Percentiles rank a stretch among this genome's conserved stretches.
phyloP scores from a whole-genome alignment of 2,888 invertebrate species.

The Drosophila trichaetosa region DNA sequence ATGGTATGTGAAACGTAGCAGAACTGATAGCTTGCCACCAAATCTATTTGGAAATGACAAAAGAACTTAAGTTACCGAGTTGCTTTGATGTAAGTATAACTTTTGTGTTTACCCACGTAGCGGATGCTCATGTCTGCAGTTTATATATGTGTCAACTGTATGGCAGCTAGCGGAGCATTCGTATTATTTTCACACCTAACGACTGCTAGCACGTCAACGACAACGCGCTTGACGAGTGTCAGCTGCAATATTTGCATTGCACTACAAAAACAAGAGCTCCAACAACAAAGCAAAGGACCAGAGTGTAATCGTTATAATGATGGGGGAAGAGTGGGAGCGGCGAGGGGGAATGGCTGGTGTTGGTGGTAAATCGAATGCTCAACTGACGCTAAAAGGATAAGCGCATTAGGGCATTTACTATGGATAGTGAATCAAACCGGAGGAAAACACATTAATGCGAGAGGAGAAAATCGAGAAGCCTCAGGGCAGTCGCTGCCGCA shows the following conservation, averaged over 20 bases:
- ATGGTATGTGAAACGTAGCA: background rate
- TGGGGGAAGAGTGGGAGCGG: background rate
- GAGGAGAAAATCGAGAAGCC: conserved; percentile 46
- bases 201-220: conserved; percentile 35
- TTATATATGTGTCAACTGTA: conserved; percentile 43
- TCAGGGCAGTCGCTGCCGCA: conserved; percentile 38
- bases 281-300: conserved; percentile 5
- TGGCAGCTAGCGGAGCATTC: conserved; percentile 59
- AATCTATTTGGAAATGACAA: background rate
- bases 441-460: conserved; percentile 41
- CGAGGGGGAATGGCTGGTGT: background rate
- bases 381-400: conserved; percentile 75
- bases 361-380: conserved; percentile 52
- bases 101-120: conserved; percentile 33
- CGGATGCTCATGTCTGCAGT: conserved; percentile 9
- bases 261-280: conserved; percentile 52
- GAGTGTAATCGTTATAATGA: conserved; percentile 5
- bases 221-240: conserved; percentile 57
- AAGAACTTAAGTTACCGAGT: background rate
- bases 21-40: background rate
- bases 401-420: conserved; percentile 78
- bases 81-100: conserved; percentile 1
- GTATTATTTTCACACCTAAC: conserved; percentile 74
- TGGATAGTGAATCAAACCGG: conserved; percentile 58
- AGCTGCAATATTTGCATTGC: conserved; percentile 69